These are phyloP conservation scores for Seriola rivoliana DNA, from an alignment of 2,113 vertebrate species.

Conservation along the genomic window DNA sequence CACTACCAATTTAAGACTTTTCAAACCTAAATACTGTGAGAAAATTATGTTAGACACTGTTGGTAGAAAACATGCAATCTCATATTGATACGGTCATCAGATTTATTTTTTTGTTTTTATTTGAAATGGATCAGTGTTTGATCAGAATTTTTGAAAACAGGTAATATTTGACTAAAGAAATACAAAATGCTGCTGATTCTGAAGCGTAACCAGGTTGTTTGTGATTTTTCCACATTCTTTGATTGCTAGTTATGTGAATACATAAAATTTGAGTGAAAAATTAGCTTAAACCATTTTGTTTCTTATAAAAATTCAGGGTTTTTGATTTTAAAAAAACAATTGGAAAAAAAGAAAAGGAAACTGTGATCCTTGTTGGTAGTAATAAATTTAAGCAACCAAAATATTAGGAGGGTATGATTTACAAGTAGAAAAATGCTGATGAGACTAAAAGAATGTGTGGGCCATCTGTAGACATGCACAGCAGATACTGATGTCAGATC, in stretches of 20 bases:
- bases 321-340: background rate
- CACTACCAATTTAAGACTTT: no score
- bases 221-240: background rate
- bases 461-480: background rate
- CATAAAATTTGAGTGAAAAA: background rate
- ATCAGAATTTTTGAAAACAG: no score
- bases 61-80: no score
- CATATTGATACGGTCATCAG: no score
- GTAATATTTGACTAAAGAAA: no score
- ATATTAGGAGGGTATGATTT: no score
- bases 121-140: no score
- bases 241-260: background rate
- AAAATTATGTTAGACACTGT: no score
- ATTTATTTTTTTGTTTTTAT: no score
- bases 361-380: background rate
- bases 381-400: background rate
- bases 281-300: no score
- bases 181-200: no score
- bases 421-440: background rate
- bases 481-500: background rate
- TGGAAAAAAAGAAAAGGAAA: background rate
- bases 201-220: background rate
- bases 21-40: no score
- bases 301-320: background rate
- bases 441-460: background rate